Base-by-base conservation (phyloP, 2,113 vertebrate species). In the Tetrax tetrax region DNA sequence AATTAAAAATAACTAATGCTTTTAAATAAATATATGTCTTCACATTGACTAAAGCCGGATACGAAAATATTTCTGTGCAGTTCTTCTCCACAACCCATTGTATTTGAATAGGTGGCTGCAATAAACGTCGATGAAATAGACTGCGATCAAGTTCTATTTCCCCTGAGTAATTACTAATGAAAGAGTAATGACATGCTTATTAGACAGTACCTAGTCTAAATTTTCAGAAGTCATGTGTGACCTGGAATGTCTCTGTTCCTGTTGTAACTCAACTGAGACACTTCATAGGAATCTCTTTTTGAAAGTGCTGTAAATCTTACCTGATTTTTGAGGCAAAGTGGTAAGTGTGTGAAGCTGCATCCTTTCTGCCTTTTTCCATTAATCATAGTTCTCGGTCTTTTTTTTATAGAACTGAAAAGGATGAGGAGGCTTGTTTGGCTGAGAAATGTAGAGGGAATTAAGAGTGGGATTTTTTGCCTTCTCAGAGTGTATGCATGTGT, bases 1-100 rank as follows among this genome's bases (percentile, higher is more conserved):
- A 96, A 96, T 45, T 77, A 83, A 94, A 94, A 96, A 93, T 70
- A 18, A 80, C 29, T 94, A 59, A 77, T 53, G 56, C 41, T 43
- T 59, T 90, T 41, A 14, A 78, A 84, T 59, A 71, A 83, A 37
- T 7, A 13, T 6, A 14, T 75, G 70, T 16, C 18, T 76, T 83
- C 37, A 76, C 4, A 7, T 7, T 59, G 45, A 77, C 53, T 92
- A 77, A 97, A 94, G 54, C 24, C n/a, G 70, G 61, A 75, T 66
- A 70, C 4, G 28, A 85, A 94, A 79, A 41, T 35, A 10, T 64
- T 82, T 33, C 21, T n/a, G 27, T 56, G 24, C 0, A 5, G 11
- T 43, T 74, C 21, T 64, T 70, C 38, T 81, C 29, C 41, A 33
- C 70, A 82, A 27, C 14, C 33, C 6, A 4, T 24, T 83, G 14